These are phyloP conservation scores for Delichon dasypus DNA, from an alignment of 2,797 vertebrate genomes.

Conservation along the genomic window DNA sequence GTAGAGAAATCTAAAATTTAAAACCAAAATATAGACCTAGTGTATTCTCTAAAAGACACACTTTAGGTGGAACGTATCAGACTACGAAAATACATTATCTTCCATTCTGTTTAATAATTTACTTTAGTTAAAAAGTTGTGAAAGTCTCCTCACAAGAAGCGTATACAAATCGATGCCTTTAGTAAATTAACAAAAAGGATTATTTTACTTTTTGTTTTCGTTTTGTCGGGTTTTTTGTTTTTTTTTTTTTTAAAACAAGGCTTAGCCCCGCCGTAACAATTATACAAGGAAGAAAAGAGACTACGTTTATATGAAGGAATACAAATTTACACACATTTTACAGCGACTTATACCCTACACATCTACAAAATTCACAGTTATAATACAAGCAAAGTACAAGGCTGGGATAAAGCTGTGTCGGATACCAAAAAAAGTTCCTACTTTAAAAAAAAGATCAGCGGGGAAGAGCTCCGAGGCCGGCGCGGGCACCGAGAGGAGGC, in stretches of 20 bases:
- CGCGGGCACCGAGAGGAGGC: background rate
- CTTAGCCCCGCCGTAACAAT: slow-evolving; percentile 73
- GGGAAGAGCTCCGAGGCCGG: no score
- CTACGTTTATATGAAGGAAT: slow-evolving; percentile 74
- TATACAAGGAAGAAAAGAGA: slow-evolving; percentile 69
- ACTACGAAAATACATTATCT: slow-evolving; percentile 83
- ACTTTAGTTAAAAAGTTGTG: slow-evolving; percentile 79
- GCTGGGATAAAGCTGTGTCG: slow-evolving; percentile 70
- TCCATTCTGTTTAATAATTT: slow-evolving; percentile 80
- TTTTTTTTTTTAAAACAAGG: slow-evolving; percentile 22
- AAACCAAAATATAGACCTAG: slow-evolving; percentile 76
- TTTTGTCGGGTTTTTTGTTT: background rate
- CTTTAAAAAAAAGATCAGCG: slow-evolving; percentile 17
- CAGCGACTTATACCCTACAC: slow-evolving; percentile 75
- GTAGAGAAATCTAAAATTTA: slow-evolving; percentile 78
- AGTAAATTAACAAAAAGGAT: slow-evolving; percentile 74
- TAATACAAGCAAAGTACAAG: slow-evolving; percentile 78
- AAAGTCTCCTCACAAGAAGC: slow-evolving; percentile 71
- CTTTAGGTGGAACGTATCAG: slow-evolving; percentile 64
- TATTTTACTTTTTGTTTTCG: background rate
- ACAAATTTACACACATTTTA: slow-evolving; percentile 82
- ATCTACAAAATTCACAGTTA: slow-evolving; percentile 82
- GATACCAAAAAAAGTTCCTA: slow-evolving; percentile 70
- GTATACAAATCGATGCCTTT: slow-evolving; percentile 73
- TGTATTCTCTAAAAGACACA: slow-evolving; percentile 77